Evolutionary conservation across 2,888 invertebrate species (phyloP).

Genomic region (Torymus aiolomorphi): DNA sequence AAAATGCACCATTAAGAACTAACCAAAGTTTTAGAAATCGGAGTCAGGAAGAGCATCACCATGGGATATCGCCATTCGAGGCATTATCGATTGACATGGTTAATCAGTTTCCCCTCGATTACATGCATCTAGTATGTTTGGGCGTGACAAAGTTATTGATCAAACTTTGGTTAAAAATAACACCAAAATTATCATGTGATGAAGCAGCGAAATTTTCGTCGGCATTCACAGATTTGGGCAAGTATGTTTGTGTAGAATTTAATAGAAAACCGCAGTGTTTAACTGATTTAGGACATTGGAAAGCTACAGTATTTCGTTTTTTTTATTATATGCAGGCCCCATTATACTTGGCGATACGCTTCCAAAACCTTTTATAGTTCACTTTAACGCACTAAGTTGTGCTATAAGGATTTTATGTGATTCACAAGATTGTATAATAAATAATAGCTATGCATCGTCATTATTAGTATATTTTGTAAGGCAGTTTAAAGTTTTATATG

Average conservation of each 20-base stretch:
- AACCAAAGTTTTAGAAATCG: too few species aligned
- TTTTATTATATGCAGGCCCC: neutral
- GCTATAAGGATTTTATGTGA: constrained; percentile 2
- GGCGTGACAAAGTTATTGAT: too few species aligned
- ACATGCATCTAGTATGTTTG: too few species aligned
- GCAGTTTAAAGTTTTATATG: constrained; percentile 1
- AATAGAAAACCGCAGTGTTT: neutral
- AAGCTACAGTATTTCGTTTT: neutral
- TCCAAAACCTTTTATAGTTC: neutral
- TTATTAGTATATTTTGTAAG: neutral
- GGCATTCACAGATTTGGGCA: too few species aligned
- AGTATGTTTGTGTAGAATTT: neutral
- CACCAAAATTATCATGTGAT: too few species aligned
- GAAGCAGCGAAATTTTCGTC: too few species aligned
- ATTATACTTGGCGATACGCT: neutral
- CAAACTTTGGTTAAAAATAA: too few species aligned
- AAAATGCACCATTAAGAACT: too few species aligned
- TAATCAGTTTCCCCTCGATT: too few species aligned
- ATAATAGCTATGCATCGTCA: neutral
- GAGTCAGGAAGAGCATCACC: too few species aligned
- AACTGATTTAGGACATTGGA: neutral
- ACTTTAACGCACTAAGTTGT: neutral
- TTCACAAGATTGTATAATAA: neutral
- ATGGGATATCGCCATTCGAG: too few species aligned
- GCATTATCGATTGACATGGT: too few species aligned